Percentiles rank a stretch among this genome's conserved stretches.
Conservation (phyloP, 2,113 vertebrate genomes). For the Paramisgurnus dabryanus region DNA sequence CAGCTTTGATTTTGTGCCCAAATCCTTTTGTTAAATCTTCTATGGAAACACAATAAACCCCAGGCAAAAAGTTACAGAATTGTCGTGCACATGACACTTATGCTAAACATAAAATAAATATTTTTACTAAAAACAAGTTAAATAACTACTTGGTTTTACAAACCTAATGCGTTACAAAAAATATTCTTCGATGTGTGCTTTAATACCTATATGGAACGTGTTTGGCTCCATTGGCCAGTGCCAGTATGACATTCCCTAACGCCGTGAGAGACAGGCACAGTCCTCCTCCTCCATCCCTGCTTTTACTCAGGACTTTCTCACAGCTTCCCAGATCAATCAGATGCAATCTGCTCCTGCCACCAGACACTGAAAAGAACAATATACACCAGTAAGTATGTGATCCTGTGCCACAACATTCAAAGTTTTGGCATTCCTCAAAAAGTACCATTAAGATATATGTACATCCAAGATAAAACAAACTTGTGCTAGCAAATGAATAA, state of each 20-base stretch:
- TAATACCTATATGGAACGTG: constrained; percentile 98
- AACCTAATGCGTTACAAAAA: not conserved
- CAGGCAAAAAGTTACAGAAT: not conserved
- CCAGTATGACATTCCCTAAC: constrained; percentile 95
- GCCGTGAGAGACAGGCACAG: constrained; percentile 90
- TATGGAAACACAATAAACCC: constrained; percentile 10
- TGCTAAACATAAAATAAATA: not conserved
- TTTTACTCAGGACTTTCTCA: constrained; percentile 86
- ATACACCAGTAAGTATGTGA: not conserved
- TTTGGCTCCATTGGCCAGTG: constrained; percentile 97
- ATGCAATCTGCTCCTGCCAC: constrained; percentile 95
- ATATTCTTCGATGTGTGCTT: not conserved
- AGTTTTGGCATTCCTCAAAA: too few species aligned
- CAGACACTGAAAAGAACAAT: constrained; percentile 84
- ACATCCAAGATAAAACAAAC: too few species aligned
- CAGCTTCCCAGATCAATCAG: constrained; percentile 98
- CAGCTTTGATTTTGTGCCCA: constrained; percentile 16
- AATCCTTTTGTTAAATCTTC: constrained; percentile 23
- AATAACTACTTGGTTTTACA: too few species aligned
- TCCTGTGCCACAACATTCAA: not conserved
- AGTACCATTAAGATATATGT: too few species aligned
- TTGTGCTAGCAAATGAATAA: too few species aligned
- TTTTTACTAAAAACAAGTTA: too few species aligned
- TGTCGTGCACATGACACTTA: not conserved
- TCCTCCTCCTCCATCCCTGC: constrained; percentile 81